Percentiles rank a stretch among this genome's conserved stretches.
Conservation (phyloP, 2,113 vertebrate genomes). For the Fregetta grallaria region DNA sequence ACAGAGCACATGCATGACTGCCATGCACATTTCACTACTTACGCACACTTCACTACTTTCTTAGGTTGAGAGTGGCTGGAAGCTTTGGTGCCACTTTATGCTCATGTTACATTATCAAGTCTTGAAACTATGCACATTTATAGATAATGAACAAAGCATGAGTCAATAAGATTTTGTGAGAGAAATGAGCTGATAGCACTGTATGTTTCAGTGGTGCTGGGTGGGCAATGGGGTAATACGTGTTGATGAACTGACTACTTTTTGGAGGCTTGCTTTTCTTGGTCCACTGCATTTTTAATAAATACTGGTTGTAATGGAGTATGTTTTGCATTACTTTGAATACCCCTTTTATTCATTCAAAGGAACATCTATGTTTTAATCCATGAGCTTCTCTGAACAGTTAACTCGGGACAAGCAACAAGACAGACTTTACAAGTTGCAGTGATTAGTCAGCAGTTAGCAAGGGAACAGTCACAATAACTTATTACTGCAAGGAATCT, state of each 20-base stretch:
- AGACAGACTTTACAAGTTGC: not conserved
- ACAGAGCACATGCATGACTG: accelerated
- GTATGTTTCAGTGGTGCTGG: not conserved
- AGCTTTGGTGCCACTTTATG: not conserved
- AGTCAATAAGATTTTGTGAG: not conserved
- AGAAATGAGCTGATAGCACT: not conserved
- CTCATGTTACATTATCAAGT: not conserved
- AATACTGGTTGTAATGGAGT: slow-evolving; percentile 6
- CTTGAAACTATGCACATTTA: slow-evolving; percentile 36
- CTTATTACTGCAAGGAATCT: not conserved
- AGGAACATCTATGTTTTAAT: not conserved
- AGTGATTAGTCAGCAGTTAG: not conserved
- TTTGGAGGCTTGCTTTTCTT: not conserved
- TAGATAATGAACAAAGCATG: not conserved
- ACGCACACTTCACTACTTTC: slow-evolving; percentile 1
- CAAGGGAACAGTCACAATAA: not conserved
- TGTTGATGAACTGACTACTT: not conserved
- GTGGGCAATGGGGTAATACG: not conserved
- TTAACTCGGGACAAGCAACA: not conserved
- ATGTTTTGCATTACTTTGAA: not conserved
- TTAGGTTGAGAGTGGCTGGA: not conserved
- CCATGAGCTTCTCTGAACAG: not conserved
- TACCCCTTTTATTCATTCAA: not conserved
- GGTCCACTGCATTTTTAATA: slow-evolving; percentile 57
- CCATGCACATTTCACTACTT: not conserved